phyloP scores from a whole-genome alignment of 2,113 vertebrate genomes.

The Oostethus manadensis region DNA sequence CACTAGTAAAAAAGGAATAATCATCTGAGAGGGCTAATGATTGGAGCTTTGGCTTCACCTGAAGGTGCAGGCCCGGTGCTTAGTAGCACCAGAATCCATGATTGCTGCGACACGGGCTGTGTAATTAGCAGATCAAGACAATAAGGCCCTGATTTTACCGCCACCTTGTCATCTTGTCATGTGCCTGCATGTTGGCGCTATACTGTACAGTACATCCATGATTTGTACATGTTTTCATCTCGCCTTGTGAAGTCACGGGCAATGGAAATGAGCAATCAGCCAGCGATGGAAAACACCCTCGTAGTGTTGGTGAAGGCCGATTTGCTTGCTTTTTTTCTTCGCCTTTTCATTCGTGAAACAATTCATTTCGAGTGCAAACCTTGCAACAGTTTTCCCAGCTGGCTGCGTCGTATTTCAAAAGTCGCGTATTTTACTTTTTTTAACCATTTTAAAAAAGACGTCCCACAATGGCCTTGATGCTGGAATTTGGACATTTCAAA shows the following conservation, averaged over 20 bases:
- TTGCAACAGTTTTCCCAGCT: slow-evolving; percentile 14
- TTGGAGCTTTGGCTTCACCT: slow-evolving; percentile 1
- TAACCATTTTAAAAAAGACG: too few species aligned
- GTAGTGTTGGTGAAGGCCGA: slow-evolving; percentile 1
- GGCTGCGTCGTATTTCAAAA: too few species aligned
- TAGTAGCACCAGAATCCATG: slow-evolving; percentile 26
- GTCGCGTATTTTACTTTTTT: too few species aligned
- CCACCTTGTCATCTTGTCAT: too few species aligned
- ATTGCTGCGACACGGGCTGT: slow-evolving; percentile 11
- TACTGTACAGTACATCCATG: slow-evolving; percentile 16
- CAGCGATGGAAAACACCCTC: background rate
- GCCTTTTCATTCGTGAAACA: slow-evolving; percentile 10
- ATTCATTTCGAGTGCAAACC: slow-evolving; percentile 10
- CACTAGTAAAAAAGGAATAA: background rate
- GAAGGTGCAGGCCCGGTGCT: slow-evolving; percentile 1
- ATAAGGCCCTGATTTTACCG: slow-evolving; percentile 1
- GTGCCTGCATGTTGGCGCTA: background rate
- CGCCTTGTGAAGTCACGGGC: slow-evolving; percentile 29
- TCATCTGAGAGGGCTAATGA: slow-evolving; percentile 9
- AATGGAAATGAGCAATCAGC: slow-evolving; percentile 42
- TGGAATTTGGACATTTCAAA: too few species aligned
- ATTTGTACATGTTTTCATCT: slow-evolving; percentile 29
- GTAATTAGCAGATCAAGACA: slow-evolving; percentile 40
- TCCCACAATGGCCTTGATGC: too few species aligned
- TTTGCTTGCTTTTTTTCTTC: slow-evolving; percentile 6